Evolutionary conservation across 2,888 invertebrate species (phyloP).

Genomic region (Erebia palarica): DNA sequence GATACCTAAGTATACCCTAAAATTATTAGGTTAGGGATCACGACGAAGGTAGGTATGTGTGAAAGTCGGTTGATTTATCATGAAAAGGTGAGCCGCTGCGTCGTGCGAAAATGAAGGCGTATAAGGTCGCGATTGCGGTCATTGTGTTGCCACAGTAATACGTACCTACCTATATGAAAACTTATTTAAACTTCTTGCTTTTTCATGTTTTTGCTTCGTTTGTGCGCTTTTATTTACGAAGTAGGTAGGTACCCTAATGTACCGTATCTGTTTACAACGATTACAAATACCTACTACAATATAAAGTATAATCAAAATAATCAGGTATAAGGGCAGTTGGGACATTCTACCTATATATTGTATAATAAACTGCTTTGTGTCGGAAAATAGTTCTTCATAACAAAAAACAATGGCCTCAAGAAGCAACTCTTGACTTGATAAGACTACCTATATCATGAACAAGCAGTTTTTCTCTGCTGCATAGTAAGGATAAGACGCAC

Average conservation of each 20-base stretch:
- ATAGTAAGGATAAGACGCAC: constrained; percentile 41
- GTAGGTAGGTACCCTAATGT: constrained; percentile 5
- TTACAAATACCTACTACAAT: no score
- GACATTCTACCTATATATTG: no score
- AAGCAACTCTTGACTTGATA: constrained; percentile 70
- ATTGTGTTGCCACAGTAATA: constrained; percentile 66
- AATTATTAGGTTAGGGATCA: neutral
- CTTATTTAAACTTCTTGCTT: constrained; percentile 43
- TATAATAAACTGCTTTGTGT: neutral
- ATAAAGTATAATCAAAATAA: no score
- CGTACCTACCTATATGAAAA: constrained; percentile 65
- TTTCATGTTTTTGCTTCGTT: constrained; percentile 38
- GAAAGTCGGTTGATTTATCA: neutral
- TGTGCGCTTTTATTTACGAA: constrained; percentile 27
- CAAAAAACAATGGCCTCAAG: constrained; percentile 25
- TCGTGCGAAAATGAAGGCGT: constrained; percentile 18
- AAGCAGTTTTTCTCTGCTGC: constrained; percentile 50
- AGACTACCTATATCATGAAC: constrained; percentile 59
- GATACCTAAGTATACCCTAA: no score
- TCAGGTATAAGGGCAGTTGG: no score
- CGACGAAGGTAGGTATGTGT: neutral
- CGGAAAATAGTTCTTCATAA: neutral
- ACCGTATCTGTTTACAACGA: no score
- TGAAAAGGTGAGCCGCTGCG: neutral
- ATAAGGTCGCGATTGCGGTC: constrained; percentile 54